phyloP scores from a whole-genome alignment of 2,797 vertebrate genomes.

The Gila robusta region DNA sequence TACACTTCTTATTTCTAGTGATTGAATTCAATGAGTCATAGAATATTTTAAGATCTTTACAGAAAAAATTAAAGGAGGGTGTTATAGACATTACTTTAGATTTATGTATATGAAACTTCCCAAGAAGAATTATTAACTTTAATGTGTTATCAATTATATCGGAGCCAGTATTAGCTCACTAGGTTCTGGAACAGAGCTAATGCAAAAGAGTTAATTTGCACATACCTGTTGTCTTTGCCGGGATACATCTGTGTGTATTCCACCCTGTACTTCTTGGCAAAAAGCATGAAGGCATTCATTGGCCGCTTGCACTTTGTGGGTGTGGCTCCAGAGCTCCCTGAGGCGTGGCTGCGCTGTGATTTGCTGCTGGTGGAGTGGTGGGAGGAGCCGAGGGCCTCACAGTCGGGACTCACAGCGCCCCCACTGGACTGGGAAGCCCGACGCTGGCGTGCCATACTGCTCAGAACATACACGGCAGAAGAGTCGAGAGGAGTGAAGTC shows the following conservation, averaged over 20 bases:
- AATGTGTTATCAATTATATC: too few relatives aligned
- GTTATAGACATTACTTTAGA: too few relatives aligned
- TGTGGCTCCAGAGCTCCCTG: conserved; percentile 91
- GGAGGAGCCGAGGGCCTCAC: conserved; percentile 80
- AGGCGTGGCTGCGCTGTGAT: conserved; percentile 89
- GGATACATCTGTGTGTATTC: conserved; percentile 99
- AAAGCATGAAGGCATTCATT: conserved; percentile 99
- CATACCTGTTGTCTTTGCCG: conserved; percentile 98
- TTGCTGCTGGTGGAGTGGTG: conserved; percentile 85
- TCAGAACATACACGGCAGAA: conserved; percentile 96
- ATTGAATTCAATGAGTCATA: too few relatives aligned
- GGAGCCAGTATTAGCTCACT: not conserved
- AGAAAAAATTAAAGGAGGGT: too few relatives aligned
- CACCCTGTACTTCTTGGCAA: conserved; percentile 99
- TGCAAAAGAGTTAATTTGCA: not conserved
- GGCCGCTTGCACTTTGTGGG: conserved; percentile 99
- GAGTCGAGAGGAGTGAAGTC: conserved; percentile 98
- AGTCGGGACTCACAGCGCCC: conserved; percentile 88
- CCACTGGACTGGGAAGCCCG: conserved; percentile 92
- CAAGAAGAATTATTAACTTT: too few relatives aligned
- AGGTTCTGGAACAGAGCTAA: not conserved
- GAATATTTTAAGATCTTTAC: too few relatives aligned
- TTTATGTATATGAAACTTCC: too few relatives aligned
- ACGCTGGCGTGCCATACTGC: conserved; percentile 98
- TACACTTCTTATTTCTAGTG: too few relatives aligned